Percentiles rank a stretch among this genome's conserved stretches.
Conservation (phyloP, 2,113 vertebrate species). For the Bombycilla garrulus region DNA sequence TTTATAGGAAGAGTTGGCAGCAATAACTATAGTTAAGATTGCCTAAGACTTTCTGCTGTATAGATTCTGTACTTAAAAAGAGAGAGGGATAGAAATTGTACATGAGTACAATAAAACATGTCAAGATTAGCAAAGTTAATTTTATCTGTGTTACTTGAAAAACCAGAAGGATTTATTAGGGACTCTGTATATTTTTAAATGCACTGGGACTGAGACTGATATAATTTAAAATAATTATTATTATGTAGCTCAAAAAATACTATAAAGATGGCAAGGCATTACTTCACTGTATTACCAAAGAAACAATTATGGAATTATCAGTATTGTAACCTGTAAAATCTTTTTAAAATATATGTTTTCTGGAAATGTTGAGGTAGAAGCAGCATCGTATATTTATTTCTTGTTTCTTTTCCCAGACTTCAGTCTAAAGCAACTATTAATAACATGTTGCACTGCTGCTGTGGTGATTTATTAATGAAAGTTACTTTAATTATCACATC, state of each 20-base stretch:
- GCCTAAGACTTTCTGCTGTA: conserved; percentile 17
- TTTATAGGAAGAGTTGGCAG: conserved; percentile 47
- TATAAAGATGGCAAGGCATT: conserved; percentile 60
- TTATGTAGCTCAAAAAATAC: conserved; percentile 56
- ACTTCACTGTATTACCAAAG: conserved; percentile 63
- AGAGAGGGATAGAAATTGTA: not conserved
- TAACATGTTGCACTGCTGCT: conserved; percentile 52
- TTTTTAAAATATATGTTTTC: conserved; percentile 66
- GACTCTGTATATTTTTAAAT: conserved; percentile 44
- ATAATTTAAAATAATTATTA: conserved; percentile 73
- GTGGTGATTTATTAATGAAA: conserved; percentile 71
- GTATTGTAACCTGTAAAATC: conserved; percentile 67
- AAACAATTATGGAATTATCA: conserved; percentile 70
- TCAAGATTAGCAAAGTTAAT: conserved; percentile 63
- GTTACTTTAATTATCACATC: conserved; percentile 50
- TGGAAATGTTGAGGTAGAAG: conserved; percentile 42
- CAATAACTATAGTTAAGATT: conserved; percentile 41
- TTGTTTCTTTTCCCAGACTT: conserved; percentile 37
- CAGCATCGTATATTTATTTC: not conserved
- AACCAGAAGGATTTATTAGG: conserved; percentile 55
- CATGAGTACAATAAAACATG: conserved; percentile 55
- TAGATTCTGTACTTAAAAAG: conserved; percentile 23
- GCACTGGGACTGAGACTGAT: conserved; percentile 30
- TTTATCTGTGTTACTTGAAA: conserved; percentile 51
- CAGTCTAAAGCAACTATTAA: conserved; percentile 51